Evolutionary conservation across 92 coral and sea anemone genomes (phyloP), one percentile per base, ranked within the genome.

Genomic region (Anthopleura xanthogrammica): DNA sequence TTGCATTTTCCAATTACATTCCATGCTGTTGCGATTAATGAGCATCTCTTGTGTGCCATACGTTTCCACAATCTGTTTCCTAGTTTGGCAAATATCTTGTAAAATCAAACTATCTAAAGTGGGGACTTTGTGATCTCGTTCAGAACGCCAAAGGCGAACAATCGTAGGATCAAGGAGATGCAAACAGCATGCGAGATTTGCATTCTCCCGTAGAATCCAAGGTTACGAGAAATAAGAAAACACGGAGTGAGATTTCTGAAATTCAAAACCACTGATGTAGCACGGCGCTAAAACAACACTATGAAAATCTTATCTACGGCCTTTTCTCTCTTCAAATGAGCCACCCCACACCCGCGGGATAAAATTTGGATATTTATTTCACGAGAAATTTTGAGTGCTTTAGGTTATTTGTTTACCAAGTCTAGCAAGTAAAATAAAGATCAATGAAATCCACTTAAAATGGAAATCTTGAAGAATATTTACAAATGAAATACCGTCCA

Each of bases 361-460:
- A 75, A 48, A 50, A 77, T 41, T 39, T 52, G 73, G 41, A 82
- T 82, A 71, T 73, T 75, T 72, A 17, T 65, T 76, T 60, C 73
- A 54, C 56, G 41, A 23, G 40, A 74, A 73, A 74, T 20, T 60
- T 52, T 75, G 39, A 82, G 78, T 82, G 85, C 66, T 36, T 76
- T 24, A 58, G 78, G 60, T 58, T 76, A 56, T 83, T 50, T 83
- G 80, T 82, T 82, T 76, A 73, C 60, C 39, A 73, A 83, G 85
- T 56, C 78, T 54, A 72, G 80, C 80, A 74, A 83, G 72, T 54
- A 75, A 75, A 83, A 74, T 83, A 83, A 73, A 75, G 86, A 73
- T 73, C 86, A 83, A 42, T 82, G 80, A 83, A 75, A 83, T 73
- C 86, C 80, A 83, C 86, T 83, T 83, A 40, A 83, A 81, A 83